phyloP scores from a whole-genome alignment of 1,140 invertebrate species.

The Lepeophtheirus salmonis region DNA sequence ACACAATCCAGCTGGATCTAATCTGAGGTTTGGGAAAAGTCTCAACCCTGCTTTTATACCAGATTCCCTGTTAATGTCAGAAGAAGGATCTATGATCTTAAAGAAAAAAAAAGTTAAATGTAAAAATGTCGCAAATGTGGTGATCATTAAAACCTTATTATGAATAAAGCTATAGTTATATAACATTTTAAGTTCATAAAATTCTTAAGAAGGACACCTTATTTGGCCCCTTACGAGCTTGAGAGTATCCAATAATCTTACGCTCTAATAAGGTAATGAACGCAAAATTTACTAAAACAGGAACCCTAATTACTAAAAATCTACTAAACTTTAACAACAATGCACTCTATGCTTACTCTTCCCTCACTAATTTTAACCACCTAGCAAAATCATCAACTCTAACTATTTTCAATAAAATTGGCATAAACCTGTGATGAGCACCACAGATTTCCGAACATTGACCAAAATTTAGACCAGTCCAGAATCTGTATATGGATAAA shows the following conservation, averaged over 20 bases:
- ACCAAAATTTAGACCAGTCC: neutral
- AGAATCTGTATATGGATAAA: neutral
- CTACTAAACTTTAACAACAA: neutral
- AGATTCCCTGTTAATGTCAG: too few species aligned
- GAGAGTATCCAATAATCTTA: neutral
- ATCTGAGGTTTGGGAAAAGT: too few species aligned
- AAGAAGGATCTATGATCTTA: too few species aligned
- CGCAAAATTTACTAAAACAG: neutral
- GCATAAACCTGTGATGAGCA: neutral
- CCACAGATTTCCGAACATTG: neutral
- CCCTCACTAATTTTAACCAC: neutral
- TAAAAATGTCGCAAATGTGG: too few species aligned
- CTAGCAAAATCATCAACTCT: neutral
- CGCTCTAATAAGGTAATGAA: neutral
- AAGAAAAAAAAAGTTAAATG: too few species aligned
- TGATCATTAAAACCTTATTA: too few species aligned
- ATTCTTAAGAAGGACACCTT: neutral
- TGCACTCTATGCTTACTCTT: neutral
- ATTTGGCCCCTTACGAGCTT: neutral
- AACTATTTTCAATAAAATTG: neutral
- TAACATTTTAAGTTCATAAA: too few species aligned
- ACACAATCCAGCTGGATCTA: too few species aligned
- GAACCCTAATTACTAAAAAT: neutral
- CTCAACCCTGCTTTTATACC: too few species aligned
- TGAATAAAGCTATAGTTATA: too few species aligned